Evolutionary conservation across 2,113 vertebrate genomes (phyloP).

Genomic region (Grus americana): DNA sequence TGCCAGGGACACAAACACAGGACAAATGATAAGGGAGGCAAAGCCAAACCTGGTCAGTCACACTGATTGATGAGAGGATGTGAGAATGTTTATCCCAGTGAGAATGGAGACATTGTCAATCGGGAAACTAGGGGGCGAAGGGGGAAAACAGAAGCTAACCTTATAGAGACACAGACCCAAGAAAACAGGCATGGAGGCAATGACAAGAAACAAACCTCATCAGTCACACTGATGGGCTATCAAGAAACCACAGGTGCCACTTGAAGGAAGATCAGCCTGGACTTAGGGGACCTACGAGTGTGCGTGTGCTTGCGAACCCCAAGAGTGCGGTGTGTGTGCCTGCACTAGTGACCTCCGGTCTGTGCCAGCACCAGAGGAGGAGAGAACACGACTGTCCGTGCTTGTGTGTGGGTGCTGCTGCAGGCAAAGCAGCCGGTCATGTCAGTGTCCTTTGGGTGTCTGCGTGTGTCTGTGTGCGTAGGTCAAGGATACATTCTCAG

Average conservation of each 20-base stretch:
- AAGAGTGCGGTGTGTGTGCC: too few species aligned
- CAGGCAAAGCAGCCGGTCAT: too few species aligned
- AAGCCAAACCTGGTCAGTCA: not conserved
- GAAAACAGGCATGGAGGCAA: not conserved
- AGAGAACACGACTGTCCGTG: too few species aligned
- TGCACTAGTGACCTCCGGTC: too few species aligned
- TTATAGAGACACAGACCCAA: too few species aligned
- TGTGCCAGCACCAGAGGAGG: too few species aligned
- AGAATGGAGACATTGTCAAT: not conserved
- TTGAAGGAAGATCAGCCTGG: too few species aligned
- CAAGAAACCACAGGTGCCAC: too few species aligned
- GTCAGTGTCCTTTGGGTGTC: not conserved
- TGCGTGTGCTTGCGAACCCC: too few species aligned
- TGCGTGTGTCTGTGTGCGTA: not conserved
- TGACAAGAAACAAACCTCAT: not conserved
- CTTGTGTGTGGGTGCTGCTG: too few species aligned
- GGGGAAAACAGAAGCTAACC: not conserved
- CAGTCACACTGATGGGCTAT: rapidly evolving
- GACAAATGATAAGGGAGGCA: not conserved
- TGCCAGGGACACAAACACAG: not conserved
- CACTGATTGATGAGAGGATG: not conserved
- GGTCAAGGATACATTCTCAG: not conserved
- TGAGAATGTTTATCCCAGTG: not conserved
- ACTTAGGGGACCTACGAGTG: too few species aligned
- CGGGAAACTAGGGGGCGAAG: not conserved